Percentiles rank a stretch among this genome's conserved stretches.
Evolutionary conservation across 2,113 vertebrate species (phyloP).

Genomic region (Cinclus cinclus): DNA sequence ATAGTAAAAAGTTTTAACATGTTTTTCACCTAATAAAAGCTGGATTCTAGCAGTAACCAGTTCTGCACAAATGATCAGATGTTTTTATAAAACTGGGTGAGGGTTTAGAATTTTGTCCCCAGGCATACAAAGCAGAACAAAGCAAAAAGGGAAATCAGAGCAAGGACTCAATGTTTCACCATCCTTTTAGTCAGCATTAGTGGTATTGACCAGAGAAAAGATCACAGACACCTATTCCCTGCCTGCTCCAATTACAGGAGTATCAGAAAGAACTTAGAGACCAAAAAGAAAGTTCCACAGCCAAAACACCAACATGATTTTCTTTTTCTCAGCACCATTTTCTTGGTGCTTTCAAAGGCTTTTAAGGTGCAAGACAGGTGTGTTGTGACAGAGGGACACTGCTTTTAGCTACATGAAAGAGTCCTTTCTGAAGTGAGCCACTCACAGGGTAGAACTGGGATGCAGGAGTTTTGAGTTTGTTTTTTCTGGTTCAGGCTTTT

Average conservation of each 20-base stretch:
- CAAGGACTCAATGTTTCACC: background rate
- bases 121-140: background rate
- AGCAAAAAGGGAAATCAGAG: background rate
- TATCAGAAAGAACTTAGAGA: background rate
- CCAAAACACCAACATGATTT: background rate
- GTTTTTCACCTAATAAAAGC: background rate
- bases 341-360: background rate
- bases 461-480: background rate
- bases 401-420: background rate
- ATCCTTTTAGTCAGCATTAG: background rate
- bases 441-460: background rate
- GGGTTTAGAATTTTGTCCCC: background rate
- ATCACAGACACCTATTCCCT: background rate
- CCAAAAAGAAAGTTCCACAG: background rate
- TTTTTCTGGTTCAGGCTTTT: background rate
- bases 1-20: background rate
- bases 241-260: background rate
- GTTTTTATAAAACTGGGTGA: background rate
- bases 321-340: background rate
- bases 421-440: background rate
- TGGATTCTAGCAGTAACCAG: background rate
- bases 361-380: background rate
- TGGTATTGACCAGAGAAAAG: background rate
- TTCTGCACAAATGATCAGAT: background rate
- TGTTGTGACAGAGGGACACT: background rate